Evolutionary conservation across 2,888 invertebrate genomes (phyloP).

Genomic region (Euplexia lucipara): DNA sequence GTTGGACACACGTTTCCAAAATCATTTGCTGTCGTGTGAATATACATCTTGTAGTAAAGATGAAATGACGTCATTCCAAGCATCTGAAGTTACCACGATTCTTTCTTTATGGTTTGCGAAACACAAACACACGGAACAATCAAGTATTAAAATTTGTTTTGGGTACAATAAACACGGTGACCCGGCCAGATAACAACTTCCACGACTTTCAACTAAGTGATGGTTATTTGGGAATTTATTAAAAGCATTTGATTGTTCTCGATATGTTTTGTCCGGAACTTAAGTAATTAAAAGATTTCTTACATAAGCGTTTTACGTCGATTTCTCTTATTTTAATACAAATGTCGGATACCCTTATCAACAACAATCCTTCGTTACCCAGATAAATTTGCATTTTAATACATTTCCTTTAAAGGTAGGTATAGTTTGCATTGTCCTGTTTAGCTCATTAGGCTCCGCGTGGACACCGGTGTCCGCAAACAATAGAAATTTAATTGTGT

Average conservation of each 20-base stretch:
- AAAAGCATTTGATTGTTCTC: conserved; percentile 18
- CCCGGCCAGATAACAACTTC: conserved; percentile 67
- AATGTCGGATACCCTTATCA: not conserved
- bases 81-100: conserved; percentile 16
- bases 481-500: no score
- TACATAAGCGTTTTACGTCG: not conserved
- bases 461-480: no score
- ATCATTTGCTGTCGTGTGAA: conserved; percentile 20
- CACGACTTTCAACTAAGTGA: conserved; percentile 31
- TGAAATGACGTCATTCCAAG: conserved; percentile 10
- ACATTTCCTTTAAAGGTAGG: not conserved
- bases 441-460: no score
- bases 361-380: not conserved
- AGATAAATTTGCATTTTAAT: not conserved
- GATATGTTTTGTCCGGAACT: conserved; percentile 1
- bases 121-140: conserved; percentile 69
- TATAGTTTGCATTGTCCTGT: not conserved
- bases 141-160: conserved; percentile 69
- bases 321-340: not conserved
- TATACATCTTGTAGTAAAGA: conserved; percentile 2
- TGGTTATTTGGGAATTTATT: conserved; percentile 26
- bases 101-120: conserved; percentile 58
- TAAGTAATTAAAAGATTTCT: conserved; percentile 6
- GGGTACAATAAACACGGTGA: conserved; percentile 74
- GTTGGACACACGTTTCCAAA: conserved; percentile 14